A percentile compares a stretch with the other conserved stretches of the same genome.
These are phyloP conservation scores for Salvelinus alpinus DNA, from an alignment of 2,113 vertebrate species.

Conservation along the genomic window DNA sequence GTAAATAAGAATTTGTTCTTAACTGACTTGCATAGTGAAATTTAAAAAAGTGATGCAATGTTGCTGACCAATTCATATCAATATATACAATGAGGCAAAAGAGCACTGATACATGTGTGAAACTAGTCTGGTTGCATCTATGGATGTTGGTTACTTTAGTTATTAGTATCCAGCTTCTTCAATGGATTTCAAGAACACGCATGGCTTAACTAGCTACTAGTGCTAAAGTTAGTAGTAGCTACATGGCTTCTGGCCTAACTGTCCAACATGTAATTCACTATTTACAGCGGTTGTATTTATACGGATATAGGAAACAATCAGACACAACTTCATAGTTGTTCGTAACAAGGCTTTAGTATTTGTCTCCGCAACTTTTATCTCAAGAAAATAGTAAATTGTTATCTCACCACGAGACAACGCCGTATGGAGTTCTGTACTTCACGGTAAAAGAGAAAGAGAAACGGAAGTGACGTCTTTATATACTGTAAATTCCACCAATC, in stretches of 20 bases:
- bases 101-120: too few species aligned
- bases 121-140: too few species aligned
- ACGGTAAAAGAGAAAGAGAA: conserved; percentile 66
- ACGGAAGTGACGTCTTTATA: conserved; percentile 46
- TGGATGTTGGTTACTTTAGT: too few species aligned
- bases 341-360: not conserved
- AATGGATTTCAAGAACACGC: not conserved
- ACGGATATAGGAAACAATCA: rapidly evolving
- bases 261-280: not conserved
- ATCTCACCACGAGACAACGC: conserved; percentile 87
- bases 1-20: too few species aligned
- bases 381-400: rapidly evolving
- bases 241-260: not conserved
- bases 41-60: too few species aligned
- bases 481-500: conserved; percentile 38
- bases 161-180: not conserved
- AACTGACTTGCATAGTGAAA: too few species aligned
- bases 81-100: too few species aligned
- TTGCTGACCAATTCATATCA: too few species aligned
- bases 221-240: not conserved
- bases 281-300: rapidly evolving
- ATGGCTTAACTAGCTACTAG: not conserved
- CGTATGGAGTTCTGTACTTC: conserved; percentile 77
- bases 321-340: not conserved
- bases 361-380: not conserved